Conservation (phyloP, 2,113 vertebrate species). For the Leptocoma aspasia region DNA sequence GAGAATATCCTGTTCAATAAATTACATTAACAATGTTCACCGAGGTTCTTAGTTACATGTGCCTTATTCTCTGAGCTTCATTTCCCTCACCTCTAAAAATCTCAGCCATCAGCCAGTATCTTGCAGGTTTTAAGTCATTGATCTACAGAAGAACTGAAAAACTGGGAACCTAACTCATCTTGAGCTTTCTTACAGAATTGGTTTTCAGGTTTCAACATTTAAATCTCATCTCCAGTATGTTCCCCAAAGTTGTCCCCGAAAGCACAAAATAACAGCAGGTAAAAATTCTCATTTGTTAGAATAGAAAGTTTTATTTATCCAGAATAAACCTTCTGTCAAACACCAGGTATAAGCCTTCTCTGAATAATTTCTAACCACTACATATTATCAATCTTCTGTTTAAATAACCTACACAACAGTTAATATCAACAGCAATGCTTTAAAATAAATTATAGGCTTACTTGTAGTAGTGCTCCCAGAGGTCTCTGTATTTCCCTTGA, state of each 20-base stretch:
- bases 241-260: not conserved
- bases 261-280: not conserved
- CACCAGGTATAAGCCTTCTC: not conserved
- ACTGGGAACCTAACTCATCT: not conserved
- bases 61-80: not conserved
- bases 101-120: not conserved
- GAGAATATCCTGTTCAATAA: not conserved
- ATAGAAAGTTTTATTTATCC: not conserved
- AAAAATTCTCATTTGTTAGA: not conserved
- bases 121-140: not conserved
- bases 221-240: not conserved
- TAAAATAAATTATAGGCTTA: constrained; percentile 71
- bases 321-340: not conserved
- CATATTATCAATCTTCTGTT: not conserved
- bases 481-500: constrained; percentile 96
- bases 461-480: constrained; percentile 99
- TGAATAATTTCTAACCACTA: not conserved
- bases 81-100: not conserved
- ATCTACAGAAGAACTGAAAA: not conserved
- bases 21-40: not conserved
- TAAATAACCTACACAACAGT: not conserved
- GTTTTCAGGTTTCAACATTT: not conserved
- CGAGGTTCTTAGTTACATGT: not conserved
- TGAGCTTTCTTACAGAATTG: not conserved
- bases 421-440: not conserved